Evolutionary conservation across 2,888 invertebrate species (phyloP).

Genomic region (Cetonia aurata): DNA sequence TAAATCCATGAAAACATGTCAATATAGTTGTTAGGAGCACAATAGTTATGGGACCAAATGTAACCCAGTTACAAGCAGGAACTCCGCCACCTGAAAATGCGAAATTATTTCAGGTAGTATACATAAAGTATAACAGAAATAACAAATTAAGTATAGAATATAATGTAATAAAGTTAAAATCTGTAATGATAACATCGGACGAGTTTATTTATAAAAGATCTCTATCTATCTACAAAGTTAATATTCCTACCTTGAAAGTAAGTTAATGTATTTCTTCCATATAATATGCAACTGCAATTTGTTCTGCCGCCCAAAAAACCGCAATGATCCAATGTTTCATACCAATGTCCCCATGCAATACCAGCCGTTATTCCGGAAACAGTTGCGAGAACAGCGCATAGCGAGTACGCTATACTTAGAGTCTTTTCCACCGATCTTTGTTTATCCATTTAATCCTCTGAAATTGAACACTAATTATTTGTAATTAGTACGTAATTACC

Average conservation of each 20-base stretch:
- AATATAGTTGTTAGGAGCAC: constrained; percentile 75
- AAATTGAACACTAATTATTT: background rate
- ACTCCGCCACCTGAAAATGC: constrained; percentile 71
- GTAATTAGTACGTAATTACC: no score
- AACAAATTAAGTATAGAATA: no score
- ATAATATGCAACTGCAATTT: constrained; percentile 79
- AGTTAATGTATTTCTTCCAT: constrained; percentile 72
- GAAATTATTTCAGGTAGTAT: no score
- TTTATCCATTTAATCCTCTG: constrained; percentile 44
- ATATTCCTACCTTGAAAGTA: constrained; percentile 68
- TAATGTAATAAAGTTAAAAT: no score
- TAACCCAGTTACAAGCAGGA: constrained; percentile 76
- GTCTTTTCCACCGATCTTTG: constrained; percentile 60
- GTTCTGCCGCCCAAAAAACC: constrained; percentile 68
- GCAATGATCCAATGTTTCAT: constrained; percentile 75
- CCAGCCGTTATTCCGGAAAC: constrained; percentile 69
- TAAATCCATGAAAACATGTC: constrained; percentile 77
- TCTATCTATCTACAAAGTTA: background rate
- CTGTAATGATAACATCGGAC: no score
- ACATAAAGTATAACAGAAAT: no score
- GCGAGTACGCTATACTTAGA: constrained; percentile 59
- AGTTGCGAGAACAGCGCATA: constrained; percentile 58
- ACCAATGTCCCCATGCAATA: constrained; percentile 79
- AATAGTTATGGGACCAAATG: constrained; percentile 75
- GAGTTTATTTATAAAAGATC: no score